phyloP scores from a whole-genome alignment of 1,140 invertebrate genomes.

The Cyclargus thomasi region DNA sequence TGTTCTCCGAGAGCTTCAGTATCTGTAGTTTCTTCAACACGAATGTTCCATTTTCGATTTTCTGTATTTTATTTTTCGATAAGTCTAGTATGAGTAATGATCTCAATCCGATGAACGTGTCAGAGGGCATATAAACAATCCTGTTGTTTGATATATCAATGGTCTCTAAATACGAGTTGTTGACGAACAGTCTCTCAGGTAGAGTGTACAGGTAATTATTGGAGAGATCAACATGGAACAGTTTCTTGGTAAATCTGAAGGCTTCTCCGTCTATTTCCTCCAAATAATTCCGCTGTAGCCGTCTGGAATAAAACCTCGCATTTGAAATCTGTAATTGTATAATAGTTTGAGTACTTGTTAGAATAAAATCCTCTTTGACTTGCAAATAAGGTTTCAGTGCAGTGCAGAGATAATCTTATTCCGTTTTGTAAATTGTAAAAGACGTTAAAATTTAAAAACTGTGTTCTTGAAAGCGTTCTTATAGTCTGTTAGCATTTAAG shows the following conservation, averaged over 20 bases:
- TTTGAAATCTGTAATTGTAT: not conserved
- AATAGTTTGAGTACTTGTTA: not conserved
- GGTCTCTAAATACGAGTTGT: constrained; percentile 78
- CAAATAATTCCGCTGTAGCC: constrained; percentile 84
- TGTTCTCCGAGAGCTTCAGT: constrained; percentile 78
- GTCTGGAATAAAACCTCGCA: constrained; percentile 61
- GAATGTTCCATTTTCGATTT: constrained; percentile 76
- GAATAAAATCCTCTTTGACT: not conserved
- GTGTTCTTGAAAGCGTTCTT: no score
- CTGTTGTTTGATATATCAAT: constrained; percentile 84
- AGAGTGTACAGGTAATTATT: constrained; percentile 81
- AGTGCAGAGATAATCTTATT: not conserved
- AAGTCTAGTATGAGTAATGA: constrained; percentile 78
- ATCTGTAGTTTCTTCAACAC: constrained; percentile 76
- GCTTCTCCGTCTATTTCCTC: constrained; percentile 80
- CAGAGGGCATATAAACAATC: constrained; percentile 76
- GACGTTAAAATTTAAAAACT: not conserved
- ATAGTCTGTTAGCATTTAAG: no score
- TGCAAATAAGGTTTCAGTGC: not conserved
- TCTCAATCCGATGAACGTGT: constrained; percentile 70
- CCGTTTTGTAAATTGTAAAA: not conserved
- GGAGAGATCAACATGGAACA: constrained; percentile 84
- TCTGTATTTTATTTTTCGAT: constrained; percentile 77
- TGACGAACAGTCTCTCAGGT: constrained; percentile 78
- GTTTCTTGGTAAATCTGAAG: constrained; percentile 79